phyloP scores from a whole-genome alignment of 2,113 vertebrate species.

The Eurypyga helias region DNA sequence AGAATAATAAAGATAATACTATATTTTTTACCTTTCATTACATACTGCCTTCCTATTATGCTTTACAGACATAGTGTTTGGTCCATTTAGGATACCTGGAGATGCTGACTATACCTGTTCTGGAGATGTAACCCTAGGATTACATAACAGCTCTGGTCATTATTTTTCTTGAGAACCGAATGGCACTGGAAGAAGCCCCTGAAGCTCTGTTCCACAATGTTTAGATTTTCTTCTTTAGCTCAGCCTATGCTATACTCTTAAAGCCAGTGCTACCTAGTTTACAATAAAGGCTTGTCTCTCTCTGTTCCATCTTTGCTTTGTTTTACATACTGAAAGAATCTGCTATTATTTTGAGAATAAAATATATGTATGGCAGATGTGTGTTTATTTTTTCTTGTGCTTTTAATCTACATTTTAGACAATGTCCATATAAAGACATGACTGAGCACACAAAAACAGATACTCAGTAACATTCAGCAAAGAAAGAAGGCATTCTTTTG shows the following conservation, averaged over 20 bases:
- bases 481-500: not conserved
- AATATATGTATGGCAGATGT: not conserved
- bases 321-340: not conserved
- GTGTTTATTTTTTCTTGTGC: not conserved
- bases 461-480: not conserved
- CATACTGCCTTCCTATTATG: not conserved
- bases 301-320: not conserved
- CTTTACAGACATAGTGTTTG: not conserved
- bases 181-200: rapidly evolving
- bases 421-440: not conserved
- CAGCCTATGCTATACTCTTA: not conserved
- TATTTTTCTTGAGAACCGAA: not conserved
- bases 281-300: not conserved
- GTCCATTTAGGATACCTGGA: not conserved
- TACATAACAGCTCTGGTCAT: not conserved
- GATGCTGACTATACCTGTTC: not conserved
- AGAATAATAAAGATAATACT: not conserved
- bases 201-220: not conserved
- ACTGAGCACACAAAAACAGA: not conserved
- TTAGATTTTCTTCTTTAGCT: not conserved
- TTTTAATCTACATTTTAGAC: not conserved
- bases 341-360: not conserved
- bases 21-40: not conserved
- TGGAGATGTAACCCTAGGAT: not conserved
- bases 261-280: not conserved